phyloP scores from a whole-genome alignment of 2,113 vertebrate genomes.

The Chrysochloris asiatica region DNA sequence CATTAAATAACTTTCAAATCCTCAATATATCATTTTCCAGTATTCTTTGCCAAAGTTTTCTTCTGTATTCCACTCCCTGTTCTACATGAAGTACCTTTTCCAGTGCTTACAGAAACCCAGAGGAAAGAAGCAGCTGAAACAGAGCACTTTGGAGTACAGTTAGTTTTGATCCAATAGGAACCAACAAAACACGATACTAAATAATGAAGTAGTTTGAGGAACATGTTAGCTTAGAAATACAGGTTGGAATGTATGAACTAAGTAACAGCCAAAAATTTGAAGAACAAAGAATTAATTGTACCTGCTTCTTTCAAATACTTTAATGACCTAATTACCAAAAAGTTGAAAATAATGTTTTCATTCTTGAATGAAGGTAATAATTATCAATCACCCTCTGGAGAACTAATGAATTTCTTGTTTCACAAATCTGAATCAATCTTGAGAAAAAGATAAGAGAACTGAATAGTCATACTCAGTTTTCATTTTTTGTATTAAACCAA shows the following conservation, averaged over 20 bases:
- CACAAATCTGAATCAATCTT: not conserved
- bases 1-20: not conserved
- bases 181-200: constrained; percentile 13
- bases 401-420: constrained; percentile 29
- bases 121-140: not conserved
- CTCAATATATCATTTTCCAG: not conserved
- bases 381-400: constrained; percentile 17
- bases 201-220: constrained; percentile 7
- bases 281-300: constrained; percentile 2
- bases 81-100: not conserved
- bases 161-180: constrained; percentile 27
- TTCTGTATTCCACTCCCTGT: not conserved
- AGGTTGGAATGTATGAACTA: not conserved
- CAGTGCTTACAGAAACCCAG: not conserved
- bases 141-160: not conserved
- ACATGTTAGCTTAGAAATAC: constrained; percentile 40
- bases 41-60: not conserved
- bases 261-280: not conserved
- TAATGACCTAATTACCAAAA: constrained; percentile 29
- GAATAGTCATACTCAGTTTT: not conserved
- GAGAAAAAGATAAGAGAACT: not conserved
- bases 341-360: constrained; percentile 17
- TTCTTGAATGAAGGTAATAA: constrained; percentile 47
- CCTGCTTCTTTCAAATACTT: constrained; percentile 5
- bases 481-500: constrained; percentile 12